Evolutionary conservation across 1,140 invertebrate species (phyloP).

Genomic region (Drosophila virilis): DNA sequence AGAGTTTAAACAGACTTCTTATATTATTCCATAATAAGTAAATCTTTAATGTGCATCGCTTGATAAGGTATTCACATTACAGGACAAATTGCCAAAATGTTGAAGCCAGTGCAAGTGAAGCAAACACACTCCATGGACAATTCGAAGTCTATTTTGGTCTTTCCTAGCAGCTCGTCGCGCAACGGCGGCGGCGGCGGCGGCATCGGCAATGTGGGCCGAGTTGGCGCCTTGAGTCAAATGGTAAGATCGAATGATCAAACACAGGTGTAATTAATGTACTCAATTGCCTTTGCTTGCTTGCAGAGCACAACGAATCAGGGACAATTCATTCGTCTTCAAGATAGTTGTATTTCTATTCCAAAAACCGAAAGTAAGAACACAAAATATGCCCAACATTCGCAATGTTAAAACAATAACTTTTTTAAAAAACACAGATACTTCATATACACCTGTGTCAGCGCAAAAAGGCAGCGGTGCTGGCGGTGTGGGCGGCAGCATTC

Average conservation of each 20-base stretch:
- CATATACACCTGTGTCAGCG: conserved; percentile 68
- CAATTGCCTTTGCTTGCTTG: neutral
- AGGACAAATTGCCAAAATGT: conserved; percentile 77
- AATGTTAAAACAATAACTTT: conserved; percentile 10
- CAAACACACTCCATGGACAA: conserved; percentile 57
- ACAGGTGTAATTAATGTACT: neutral
- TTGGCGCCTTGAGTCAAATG: conserved; percentile 78
- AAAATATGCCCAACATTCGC: neutral
- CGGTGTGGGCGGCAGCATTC: conserved; percentile 26
- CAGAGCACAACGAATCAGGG: conserved; percentile 68
- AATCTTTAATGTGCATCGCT: neutral
- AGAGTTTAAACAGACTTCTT: neutral
- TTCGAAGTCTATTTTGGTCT: conserved; percentile 54
- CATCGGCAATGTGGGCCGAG: conserved; percentile 59
- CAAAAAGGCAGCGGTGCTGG: conserved; percentile 53
- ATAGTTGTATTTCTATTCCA: conserved; percentile 67
- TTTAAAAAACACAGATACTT: conserved; percentile 54
- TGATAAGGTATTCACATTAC: conserved; percentile 6
- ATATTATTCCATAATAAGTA: neutral
- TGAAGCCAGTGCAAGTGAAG: conserved; percentile 72
- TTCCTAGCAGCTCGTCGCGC: conserved; percentile 52
- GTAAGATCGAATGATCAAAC: conserved; percentile 42
- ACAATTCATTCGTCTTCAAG: conserved; percentile 74
- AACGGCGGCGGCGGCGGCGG: conserved; percentile 48
- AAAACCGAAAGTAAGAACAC: conserved; percentile 73